A percentile compares a stretch with the other conserved stretches of the same genome.
phyloP scores from a whole-genome alignment of 92 coral and sea anemone species.

The Anthopleura xanthogrammica region DNA sequence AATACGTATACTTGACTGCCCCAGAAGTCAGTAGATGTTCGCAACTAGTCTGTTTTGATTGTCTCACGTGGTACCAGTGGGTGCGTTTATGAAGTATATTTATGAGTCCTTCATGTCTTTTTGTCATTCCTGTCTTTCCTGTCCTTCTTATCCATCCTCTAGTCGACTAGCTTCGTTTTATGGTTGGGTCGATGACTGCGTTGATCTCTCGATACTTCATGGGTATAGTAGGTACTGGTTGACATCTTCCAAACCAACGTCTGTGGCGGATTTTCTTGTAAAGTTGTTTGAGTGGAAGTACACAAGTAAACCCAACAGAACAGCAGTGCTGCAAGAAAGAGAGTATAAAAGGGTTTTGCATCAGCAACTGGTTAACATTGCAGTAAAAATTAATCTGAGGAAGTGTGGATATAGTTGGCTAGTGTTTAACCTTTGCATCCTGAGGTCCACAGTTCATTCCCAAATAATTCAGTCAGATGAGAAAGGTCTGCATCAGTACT shows the following conservation, averaged over 20 bases:
- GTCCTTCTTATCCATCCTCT: too few species aligned
- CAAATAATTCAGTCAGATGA: too few species aligned
- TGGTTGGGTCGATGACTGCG: not conserved
- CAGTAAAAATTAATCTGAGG: not conserved
- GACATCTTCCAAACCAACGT: not conserved
- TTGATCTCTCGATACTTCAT: not conserved
- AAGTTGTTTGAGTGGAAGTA: not conserved
- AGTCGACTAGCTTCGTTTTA: not conserved
- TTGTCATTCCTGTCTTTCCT: too few species aligned
- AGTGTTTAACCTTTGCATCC: too few species aligned
- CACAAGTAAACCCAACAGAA: conserved; percentile 18
- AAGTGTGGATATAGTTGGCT: not conserved
- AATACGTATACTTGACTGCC: not conserved
- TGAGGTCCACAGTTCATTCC: too few species aligned
- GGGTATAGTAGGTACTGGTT: not conserved
- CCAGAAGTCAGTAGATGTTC: too few species aligned
- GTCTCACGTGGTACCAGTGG: too few species aligned
- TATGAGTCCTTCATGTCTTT: too few species aligned
- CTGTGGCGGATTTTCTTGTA: conserved; percentile 4
- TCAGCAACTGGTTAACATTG: not conserved
- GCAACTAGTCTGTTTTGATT: too few species aligned
- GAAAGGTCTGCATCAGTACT: too few species aligned
- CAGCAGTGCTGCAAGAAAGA: conserved; percentile 15
- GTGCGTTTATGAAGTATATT: too few species aligned
- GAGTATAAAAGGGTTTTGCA: not conserved